phyloP scores from a whole-genome alignment of 2,797 vertebrate genomes.

The Gallirallus australis region DNA sequence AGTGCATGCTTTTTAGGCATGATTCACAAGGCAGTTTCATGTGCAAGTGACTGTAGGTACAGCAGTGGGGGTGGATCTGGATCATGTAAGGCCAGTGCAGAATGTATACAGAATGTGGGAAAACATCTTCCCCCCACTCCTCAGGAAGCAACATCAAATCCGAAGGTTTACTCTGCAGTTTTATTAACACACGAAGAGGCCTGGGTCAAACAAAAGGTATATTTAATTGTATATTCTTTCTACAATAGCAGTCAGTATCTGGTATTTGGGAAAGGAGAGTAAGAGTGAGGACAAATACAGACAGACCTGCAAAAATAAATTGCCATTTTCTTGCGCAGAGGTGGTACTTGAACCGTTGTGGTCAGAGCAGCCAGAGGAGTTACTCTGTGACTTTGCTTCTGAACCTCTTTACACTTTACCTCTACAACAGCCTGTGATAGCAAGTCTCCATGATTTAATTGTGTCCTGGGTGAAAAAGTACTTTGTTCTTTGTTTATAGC shows the following conservation, averaged over 20 bases:
- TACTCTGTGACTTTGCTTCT: not conserved
- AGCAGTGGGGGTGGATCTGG: slow-evolving; percentile 8
- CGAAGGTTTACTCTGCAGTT: not conserved
- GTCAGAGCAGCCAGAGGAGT: not conserved
- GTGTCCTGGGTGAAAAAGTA: not conserved
- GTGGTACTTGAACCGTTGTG: not conserved
- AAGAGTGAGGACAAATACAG: not conserved
- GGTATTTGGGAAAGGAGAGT: not conserved
- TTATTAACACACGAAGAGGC: not conserved
- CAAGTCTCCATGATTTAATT: not conserved
- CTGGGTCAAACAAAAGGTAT: not conserved
- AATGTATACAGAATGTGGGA: not conserved
- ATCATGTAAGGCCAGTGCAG: slow-evolving; percentile 4
- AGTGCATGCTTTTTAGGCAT: slow-evolving; percentile 41
- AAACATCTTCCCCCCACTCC: not conserved
- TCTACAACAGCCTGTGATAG: not conserved
- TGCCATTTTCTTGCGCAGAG: not conserved
- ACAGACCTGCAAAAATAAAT: not conserved
- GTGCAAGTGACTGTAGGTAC: slow-evolving; percentile 54
- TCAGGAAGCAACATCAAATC: not conserved
- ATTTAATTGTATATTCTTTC: not conserved
- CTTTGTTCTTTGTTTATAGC: not conserved
- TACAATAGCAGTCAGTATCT: not conserved
- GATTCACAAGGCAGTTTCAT: slow-evolving; percentile 55
- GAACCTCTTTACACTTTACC: not conserved